Conservation (phyloP, 2,888 invertebrate species). For the Mythimna albipuncta region DNA sequence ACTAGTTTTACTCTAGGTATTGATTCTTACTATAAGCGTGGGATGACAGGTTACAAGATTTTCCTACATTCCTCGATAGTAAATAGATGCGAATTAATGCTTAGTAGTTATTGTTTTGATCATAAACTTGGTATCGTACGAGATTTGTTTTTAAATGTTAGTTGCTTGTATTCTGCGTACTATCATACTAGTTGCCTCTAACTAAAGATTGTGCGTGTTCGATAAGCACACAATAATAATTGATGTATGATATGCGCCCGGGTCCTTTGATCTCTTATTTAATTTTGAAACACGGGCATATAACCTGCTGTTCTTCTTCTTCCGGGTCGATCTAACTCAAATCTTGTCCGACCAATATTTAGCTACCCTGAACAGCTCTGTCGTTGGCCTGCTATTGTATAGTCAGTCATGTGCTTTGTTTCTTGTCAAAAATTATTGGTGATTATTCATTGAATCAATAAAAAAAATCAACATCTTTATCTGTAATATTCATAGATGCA, state of each 20-base stretch:
- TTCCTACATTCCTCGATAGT: slow-evolving; percentile 44
- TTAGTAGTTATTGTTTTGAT: slow-evolving; percentile 14
- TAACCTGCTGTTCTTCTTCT: neutral
- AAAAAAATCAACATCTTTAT: neutral
- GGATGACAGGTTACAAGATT: slow-evolving; percentile 41
- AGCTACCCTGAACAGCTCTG: too few relatives aligned
- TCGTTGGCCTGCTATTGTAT: neutral
- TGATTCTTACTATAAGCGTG: slow-evolving; percentile 50
- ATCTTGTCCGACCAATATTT: too few relatives aligned
- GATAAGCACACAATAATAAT: neutral
- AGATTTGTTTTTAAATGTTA: slow-evolving; percentile 16
- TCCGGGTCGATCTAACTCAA: too few relatives aligned
- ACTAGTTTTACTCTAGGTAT: slow-evolving; percentile 39
- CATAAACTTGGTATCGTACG: slow-evolving; percentile 4
- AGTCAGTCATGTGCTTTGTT: neutral
- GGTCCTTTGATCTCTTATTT: slow-evolving; percentile 16
- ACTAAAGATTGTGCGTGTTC: neutral
- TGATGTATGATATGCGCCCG: slow-evolving; percentile 1
- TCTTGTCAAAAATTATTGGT: neutral
- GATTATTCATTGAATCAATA: neutral
- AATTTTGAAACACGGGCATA: neutral
- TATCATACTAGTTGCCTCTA: neutral
- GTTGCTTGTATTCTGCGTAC: neutral
- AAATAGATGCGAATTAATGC: slow-evolving; percentile 37
- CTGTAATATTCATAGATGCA: neutral